A percentile compares a stretch with the other conserved stretches of the same genome.
These are phyloP conservation scores for Morus bassanus DNA, from an alignment of 2,797 vertebrate species.

Conservation along the genomic window DNA sequence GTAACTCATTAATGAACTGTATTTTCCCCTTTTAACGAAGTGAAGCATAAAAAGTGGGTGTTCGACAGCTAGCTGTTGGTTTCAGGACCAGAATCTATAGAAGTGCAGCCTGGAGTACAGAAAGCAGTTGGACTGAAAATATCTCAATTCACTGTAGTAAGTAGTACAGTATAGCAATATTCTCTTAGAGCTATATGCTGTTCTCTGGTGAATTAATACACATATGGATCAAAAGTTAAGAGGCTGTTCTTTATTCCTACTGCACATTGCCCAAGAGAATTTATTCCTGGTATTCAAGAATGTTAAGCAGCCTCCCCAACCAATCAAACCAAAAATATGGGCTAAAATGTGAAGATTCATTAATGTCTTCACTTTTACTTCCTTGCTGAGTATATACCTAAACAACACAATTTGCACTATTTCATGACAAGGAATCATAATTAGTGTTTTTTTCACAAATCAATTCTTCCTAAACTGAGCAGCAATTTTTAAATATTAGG, in stretches of 20 bases:
- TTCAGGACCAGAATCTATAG: not conserved
- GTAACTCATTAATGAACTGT: not conserved
- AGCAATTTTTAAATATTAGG: not conserved
- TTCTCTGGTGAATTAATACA: not conserved
- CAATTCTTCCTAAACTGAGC: not conserved
- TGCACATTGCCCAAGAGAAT: not conserved
- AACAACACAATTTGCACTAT: not conserved
- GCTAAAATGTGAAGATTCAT: not conserved
- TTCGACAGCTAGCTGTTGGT: not conserved
- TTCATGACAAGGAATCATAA: not conserved
- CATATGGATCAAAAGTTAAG: not conserved
- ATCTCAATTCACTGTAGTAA: not conserved
- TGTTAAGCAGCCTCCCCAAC: not conserved
- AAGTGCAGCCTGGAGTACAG: not conserved
- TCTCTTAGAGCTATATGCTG: not conserved
- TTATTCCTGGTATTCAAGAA: not conserved
- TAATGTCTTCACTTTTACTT: not conserved
- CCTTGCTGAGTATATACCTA: not conserved
- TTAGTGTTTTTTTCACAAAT: not conserved
- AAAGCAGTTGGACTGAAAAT: not conserved
- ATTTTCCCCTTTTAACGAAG: not conserved
- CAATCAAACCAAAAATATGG: not conserved
- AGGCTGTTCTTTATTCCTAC: not conserved
- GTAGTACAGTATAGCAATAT: not conserved
- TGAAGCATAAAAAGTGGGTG: fast-evolving